phyloP scores from a whole-genome alignment of 2,113 vertebrate genomes.

The Onychostoma macrolepis region DNA sequence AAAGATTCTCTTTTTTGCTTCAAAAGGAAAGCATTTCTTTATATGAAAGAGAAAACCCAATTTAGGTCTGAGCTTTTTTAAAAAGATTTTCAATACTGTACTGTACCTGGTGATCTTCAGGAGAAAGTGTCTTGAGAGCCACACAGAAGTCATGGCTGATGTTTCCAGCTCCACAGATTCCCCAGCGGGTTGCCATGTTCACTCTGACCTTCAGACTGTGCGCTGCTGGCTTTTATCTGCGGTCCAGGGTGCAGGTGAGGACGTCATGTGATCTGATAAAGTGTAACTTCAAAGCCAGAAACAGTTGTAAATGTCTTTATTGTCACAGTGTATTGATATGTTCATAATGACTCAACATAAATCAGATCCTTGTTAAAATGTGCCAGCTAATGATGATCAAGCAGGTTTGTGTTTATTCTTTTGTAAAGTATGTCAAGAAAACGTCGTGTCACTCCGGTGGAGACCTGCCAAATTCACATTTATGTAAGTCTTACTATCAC shows the following conservation, averaged over 20 bases:
- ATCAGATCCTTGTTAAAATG: not conserved
- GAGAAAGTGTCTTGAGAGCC: conserved; percentile 72
- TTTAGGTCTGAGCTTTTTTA: too few species aligned
- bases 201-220: not conserved
- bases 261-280: not conserved
- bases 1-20: too few species aligned
- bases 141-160: conserved; percentile 80
- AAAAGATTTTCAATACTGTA: too few species aligned
- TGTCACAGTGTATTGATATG: not conserved
- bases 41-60: too few species aligned
- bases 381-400: not conserved
- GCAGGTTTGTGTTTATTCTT: not conserved
- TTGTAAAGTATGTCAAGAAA: not conserved
- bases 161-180: conserved; percentile 75
- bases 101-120: conserved; percentile 77
- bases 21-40: too few species aligned
- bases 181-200: conserved; percentile 78
- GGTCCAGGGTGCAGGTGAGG: not conserved
- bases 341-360: not conserved
- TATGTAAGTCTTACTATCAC: too few species aligned
- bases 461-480: not conserved
- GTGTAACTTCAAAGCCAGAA: not conserved
- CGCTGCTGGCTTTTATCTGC: not conserved
- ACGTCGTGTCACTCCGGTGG: not conserved
- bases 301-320: not conserved